Evolutionary conservation across 2,797 vertebrate species (phyloP).

Genomic region (Xerus rutilus): DNA sequence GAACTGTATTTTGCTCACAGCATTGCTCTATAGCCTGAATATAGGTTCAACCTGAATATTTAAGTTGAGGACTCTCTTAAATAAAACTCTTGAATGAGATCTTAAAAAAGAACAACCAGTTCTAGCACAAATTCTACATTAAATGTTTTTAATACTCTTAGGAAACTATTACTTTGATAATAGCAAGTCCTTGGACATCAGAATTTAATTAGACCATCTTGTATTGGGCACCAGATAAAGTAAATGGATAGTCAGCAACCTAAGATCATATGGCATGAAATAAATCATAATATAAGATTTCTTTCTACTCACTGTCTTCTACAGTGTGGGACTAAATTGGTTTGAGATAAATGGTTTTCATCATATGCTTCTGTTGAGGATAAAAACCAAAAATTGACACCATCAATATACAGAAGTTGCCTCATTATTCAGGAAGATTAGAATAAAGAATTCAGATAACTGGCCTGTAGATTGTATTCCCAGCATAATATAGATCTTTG

Average conservation of each 20-base stretch:
- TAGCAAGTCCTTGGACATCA: conserved; percentile 62
- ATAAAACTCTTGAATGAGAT: conserved; percentile 24
- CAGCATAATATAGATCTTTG: conserved; percentile 58
- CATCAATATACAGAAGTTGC: conserved; percentile 74
- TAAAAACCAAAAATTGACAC: conserved; percentile 82
- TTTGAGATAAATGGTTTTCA: conserved; percentile 81
- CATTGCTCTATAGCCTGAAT: neutral
- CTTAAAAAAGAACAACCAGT: conserved; percentile 26
- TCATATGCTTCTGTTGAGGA: conserved; percentile 77
- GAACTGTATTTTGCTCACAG: conserved; percentile 41
- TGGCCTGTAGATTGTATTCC: conserved; percentile 64
- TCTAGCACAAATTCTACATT: conserved; percentile 42
- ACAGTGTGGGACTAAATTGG: conserved; percentile 71
- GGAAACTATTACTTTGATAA: conserved; percentile 62
- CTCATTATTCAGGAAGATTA: conserved; percentile 82
- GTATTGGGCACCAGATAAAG: conserved; percentile 68
- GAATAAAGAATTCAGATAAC: conserved; percentile 74
- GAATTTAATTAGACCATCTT: conserved; percentile 78
- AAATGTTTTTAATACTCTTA: conserved; percentile 45
- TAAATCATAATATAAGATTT: conserved; percentile 79
- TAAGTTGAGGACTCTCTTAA: conserved; percentile 24
- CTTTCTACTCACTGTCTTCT: conserved; percentile 73
- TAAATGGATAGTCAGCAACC: conserved; percentile 75
- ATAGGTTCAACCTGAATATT: conserved; percentile 34
- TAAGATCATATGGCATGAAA: conserved; percentile 70